Base-by-base conservation (phyloP, 1,140 invertebrate genomes). In the Tyrophagus putrescentiae region DNA sequence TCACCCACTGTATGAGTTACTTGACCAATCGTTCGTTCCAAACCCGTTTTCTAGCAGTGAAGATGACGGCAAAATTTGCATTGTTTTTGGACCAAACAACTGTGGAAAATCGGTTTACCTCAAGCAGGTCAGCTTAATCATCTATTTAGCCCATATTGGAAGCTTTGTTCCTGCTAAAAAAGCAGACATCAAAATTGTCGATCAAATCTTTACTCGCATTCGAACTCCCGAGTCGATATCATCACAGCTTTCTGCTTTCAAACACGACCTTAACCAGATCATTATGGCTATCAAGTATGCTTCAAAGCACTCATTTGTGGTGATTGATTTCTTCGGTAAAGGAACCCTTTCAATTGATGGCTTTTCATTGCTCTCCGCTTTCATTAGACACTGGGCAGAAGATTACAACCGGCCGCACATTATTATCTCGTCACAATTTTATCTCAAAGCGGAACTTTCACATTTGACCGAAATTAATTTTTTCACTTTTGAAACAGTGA, bases 31-130 rank as follows among this genome's bases (percentile, higher is more conserved):
- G 45, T 87, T 82, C 70, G 80, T 90, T 2, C 75, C 84, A 0
- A 92, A 91, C 70, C 78, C 83, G 25, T 78, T 78, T 42, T 82
- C 81, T 42, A 77, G 77, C 1, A 68, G 68, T 4, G 65, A 33
- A 7, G 65, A 72, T 9, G 64, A 73, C 60, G 76, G 77, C 11
- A 76, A 78, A 58, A 76, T 91, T 1, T 86, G 85, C 68, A 76
- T 94, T 29, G 68, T 95, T 13, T 89, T 85, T 1, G 87, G 89
- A 1, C 85, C 89, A 1, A 95, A 95, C 72, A 80, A 85, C 7
- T 87, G 85, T 69, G 91, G 91, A 0, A 96, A 96, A 73, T 92
- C 84, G 65, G 79, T 92, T 27, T 95, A 89, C 69, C 75, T 94
- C 64, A 92, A 89, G 73, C 84, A 88, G 72, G 74, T 82, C 9